A percentile compares a stretch with the other conserved stretches of the same genome.
phyloP scores from a whole-genome alignment of 1,140 invertebrate species.

The Drosophila ercepeae region DNA sequence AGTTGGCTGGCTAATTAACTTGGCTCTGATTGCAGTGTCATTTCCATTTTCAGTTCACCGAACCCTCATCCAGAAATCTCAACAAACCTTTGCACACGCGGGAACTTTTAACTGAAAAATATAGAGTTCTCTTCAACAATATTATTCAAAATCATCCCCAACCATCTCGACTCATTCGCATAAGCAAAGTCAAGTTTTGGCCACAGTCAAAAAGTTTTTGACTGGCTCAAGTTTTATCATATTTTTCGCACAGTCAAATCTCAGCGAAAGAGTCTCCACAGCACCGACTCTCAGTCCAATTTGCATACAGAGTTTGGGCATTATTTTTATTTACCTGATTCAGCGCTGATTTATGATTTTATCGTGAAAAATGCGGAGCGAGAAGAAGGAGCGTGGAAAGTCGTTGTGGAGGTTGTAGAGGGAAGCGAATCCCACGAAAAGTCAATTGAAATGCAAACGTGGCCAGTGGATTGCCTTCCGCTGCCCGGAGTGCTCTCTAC shows the following conservation, averaged over 20 bases:
- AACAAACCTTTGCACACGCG: constrained; percentile 1
- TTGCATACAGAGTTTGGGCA: constrained; percentile 79
- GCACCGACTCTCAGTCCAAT: constrained; percentile 58
- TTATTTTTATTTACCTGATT: constrained; percentile 83
- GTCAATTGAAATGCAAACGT: constrained; percentile 79
- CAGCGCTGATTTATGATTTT: constrained; percentile 81
- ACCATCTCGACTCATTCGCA: constrained; percentile 16
- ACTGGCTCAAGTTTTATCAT: constrained; percentile 77
- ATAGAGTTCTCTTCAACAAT: constrained; percentile 57
- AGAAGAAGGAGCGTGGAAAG: background rate
- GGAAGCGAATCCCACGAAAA: constrained; percentile 44
- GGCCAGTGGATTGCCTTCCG: constrained; percentile 40
- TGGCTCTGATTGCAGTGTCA: constrained; percentile 33
- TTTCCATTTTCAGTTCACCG: constrained; percentile 27
- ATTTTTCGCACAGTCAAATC: constrained; percentile 69
- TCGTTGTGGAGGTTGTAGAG: background rate
- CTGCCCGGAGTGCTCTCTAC: constrained; percentile 5
- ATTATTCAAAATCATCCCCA: constrained; percentile 57
- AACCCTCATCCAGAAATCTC: constrained; percentile 1
- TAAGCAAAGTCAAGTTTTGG: constrained; percentile 49
- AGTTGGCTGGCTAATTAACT: constrained; percentile 58
- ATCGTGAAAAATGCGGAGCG: constrained; percentile 45
- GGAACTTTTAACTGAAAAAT: constrained; percentile 29
- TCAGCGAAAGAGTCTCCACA: constrained; percentile 51
- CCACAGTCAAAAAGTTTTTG: constrained; percentile 61